Percentiles rank a stretch among this genome's conserved stretches.
Conservation (phyloP, 2,888 invertebrate species). For the Elysia crispata region DNA sequence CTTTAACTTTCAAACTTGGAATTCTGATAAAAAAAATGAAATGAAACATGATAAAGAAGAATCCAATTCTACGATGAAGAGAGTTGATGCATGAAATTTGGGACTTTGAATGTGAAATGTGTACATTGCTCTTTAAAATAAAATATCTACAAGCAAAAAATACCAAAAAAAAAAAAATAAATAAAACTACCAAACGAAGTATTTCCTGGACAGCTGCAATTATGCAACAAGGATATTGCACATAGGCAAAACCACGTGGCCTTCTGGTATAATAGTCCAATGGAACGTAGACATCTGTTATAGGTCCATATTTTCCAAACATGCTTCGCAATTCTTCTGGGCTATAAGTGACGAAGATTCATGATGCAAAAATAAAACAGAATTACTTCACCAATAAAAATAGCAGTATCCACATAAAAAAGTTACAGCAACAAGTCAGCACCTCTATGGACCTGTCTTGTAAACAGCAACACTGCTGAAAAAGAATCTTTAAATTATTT, state of each 20-base stretch:
- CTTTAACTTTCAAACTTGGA: conserved; percentile 53
- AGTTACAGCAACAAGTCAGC: not conserved
- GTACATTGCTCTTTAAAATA: no score
- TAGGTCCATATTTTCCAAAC: conserved; percentile 79
- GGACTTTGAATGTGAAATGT: no score
- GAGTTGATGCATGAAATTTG: not conserved
- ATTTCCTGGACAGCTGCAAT: not conserved
- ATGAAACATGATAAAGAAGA: not conserved
- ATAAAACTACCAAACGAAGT: not conserved
- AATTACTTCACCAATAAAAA: no score
- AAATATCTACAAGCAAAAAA: no score
- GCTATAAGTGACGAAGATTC: conserved; percentile 62
- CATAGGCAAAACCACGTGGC: conserved; percentile 79
- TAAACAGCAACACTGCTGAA: no score
- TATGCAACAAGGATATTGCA: conserved; percentile 79
- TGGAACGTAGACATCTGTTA: conserved; percentile 79
- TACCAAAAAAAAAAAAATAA: not conserved
- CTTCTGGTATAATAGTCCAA: conserved; percentile 78
- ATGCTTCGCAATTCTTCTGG: conserved; percentile 78
- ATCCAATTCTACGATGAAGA: not conserved
- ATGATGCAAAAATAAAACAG: not conserved
- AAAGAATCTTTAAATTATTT: no score
- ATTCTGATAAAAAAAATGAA: conserved; percentile 55
- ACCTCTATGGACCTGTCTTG: not conserved
- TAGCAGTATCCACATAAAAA: no score